These are phyloP conservation scores for Alectura lathami DNA, from an alignment of 2,113 vertebrate species.

Conservation along the genomic window DNA sequence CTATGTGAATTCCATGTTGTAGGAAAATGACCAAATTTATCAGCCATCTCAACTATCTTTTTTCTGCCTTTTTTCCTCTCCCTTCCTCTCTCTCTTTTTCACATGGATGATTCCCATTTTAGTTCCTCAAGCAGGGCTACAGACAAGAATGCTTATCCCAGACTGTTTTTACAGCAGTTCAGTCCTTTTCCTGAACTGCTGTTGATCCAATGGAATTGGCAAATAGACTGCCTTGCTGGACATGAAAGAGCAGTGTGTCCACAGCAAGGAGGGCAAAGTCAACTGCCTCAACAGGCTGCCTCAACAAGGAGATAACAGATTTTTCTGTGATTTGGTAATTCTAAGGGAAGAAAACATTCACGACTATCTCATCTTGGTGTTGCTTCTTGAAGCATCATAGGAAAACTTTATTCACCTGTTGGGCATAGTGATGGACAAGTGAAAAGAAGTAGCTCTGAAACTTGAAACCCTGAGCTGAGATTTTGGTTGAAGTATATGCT, in stretches of 20 bases:
- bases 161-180: neutral
- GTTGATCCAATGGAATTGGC: neutral
- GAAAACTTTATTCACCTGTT: neutral
- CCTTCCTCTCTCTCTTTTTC: neutral
- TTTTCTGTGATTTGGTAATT: neutral
- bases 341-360: neutral
- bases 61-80: neutral
- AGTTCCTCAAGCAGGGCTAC: neutral
- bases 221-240: neutral
- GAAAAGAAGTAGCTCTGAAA: neutral
- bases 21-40: neutral
- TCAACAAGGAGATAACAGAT: neutral
- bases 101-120: constrained; percentile 44
- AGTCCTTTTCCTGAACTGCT: fast-evolving
- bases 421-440: neutral
- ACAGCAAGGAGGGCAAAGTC: neutral
- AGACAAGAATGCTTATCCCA: neutral
- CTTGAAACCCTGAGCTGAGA: neutral
- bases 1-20: neutral
- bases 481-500: neutral
- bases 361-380: neutral
- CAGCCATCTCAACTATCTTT: neutral
- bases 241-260: neutral
- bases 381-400: neutral
- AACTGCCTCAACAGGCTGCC: no score